Evolutionary conservation across 2,888 invertebrate genomes (phyloP).

Genomic region (Tyria jacobaeae): DNA sequence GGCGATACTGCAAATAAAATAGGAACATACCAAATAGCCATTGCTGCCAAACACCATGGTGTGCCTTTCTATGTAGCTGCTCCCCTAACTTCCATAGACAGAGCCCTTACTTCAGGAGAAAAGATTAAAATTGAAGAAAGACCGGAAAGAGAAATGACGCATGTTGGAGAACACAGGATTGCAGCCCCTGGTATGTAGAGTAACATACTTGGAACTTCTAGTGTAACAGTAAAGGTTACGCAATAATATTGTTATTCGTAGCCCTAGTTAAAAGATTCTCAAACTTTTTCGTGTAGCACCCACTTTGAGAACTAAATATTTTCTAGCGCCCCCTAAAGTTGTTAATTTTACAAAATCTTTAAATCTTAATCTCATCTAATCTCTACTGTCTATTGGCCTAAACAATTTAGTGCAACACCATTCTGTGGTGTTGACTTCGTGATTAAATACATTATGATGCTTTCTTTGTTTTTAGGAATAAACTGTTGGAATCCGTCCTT

Average conservation of each 20-base stretch:
- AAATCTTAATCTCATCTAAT: no score
- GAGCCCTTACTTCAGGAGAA: conserved; percentile 91
- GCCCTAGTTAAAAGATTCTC: background rate
- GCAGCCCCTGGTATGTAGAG: conserved; percentile 91
- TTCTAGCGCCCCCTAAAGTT: background rate
- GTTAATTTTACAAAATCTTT: background rate
- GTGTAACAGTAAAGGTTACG: background rate
- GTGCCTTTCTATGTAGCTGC: conserved; percentile 99
- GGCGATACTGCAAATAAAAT: conserved; percentile 99
- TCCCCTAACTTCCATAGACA: conserved; percentile 96
- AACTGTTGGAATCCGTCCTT: conserved; percentile 99
- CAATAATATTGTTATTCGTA: background rate
- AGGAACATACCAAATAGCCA: conserved; percentile 98
- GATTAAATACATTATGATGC: background rate
- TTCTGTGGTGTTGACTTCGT: background rate
- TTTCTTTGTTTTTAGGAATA: conserved; percentile 88
- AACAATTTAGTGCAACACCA: background rate
- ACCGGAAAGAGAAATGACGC: conserved; percentile 96
- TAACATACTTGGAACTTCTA: background rate
- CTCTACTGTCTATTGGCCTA: no score
- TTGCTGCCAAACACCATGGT: conserved; percentile 95
- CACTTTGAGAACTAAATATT: background rate
- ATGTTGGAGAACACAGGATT: conserved; percentile 94
- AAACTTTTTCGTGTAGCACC: background rate
- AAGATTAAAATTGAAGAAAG: conserved; percentile 97